These are phyloP conservation scores for Axea sp. DNA, from an alignment of 2,888 invertebrate genomes.

Conservation along the genomic window DNA sequence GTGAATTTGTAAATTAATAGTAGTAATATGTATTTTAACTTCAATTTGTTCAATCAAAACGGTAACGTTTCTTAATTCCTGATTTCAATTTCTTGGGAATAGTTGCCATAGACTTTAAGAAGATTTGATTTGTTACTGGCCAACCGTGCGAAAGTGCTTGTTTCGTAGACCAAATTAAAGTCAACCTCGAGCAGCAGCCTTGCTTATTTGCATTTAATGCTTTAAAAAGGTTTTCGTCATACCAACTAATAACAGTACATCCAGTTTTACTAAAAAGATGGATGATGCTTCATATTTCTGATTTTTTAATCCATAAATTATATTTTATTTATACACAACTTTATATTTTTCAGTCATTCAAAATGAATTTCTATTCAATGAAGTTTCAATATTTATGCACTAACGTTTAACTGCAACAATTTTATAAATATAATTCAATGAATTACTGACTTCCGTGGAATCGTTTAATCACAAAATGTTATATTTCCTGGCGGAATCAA, in stretches of 20 bases:
- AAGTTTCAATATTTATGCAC: no score
- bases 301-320: slow-evolving; percentile 12
- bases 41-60: neutral
- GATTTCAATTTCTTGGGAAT: slow-evolving; percentile 22
- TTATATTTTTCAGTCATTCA: neutral
- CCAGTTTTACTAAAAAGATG: slow-evolving; percentile 12
- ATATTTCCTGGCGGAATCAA: slow-evolving; percentile 6
- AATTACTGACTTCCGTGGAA: no score
- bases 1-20: no score
- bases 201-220: slow-evolving; percentile 28
- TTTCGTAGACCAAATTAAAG: slow-evolving; percentile 27
- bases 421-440: no score
- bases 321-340: neutral
- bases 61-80: slow-evolving; percentile 1
- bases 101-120: slow-evolving; percentile 16
- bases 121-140: slow-evolving; percentile 37
- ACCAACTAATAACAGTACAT: slow-evolving; percentile 13
- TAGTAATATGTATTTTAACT: no score
- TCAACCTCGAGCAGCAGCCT: slow-evolving; percentile 17
- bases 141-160: slow-evolving; percentile 26
- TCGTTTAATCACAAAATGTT: no score
- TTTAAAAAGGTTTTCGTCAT: slow-evolving; percentile 23
- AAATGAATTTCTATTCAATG: no score
- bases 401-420: no score
- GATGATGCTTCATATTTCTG: neutral